A percentile compares a stretch with the other conserved stretches of the same genome.
phyloP scores from a whole-genome alignment of 2,797 vertebrate species.

The Orestias chungarensis region DNA sequence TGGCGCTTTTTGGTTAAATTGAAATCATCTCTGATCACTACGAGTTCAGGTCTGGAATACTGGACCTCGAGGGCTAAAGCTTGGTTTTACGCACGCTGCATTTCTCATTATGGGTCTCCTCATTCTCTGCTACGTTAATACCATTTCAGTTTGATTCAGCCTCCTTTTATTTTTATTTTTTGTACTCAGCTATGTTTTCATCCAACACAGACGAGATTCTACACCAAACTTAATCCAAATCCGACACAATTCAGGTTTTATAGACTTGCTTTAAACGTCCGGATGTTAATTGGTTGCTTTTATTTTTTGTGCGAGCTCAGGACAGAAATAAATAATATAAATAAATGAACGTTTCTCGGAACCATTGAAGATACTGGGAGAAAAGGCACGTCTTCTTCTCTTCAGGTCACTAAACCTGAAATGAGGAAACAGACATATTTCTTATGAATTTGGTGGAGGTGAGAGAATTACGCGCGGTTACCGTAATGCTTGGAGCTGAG shows the following conservation, averaged over 20 bases:
- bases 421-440: neutral
- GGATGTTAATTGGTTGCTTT: neutral
- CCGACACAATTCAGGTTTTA: neutral
- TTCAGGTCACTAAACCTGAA: conserved; percentile 32
- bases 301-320: neutral
- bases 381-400: neutral
- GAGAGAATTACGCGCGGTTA: neutral
- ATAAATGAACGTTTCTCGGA: neutral
- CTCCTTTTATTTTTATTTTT: neutral
- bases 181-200: neutral
- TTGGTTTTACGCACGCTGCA: conserved; percentile 15
- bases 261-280: neutral
- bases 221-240: neutral
- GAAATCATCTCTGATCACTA: neutral
- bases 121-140: neutral
- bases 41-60: neutral
- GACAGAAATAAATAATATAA: neutral
- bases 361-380: neutral
- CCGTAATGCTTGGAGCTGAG: conserved; percentile 4
- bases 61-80: conserved; percentile 20
- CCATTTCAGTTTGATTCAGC: neutral
- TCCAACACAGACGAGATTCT: neutral
- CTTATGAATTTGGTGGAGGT: conserved; percentile 9
- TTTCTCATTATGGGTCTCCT: neutral
- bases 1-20: conserved; percentile 1